These are phyloP conservation scores for Clostera curtula DNA, from an alignment of 2,888 invertebrate species.

Conservation along the genomic window DNA sequence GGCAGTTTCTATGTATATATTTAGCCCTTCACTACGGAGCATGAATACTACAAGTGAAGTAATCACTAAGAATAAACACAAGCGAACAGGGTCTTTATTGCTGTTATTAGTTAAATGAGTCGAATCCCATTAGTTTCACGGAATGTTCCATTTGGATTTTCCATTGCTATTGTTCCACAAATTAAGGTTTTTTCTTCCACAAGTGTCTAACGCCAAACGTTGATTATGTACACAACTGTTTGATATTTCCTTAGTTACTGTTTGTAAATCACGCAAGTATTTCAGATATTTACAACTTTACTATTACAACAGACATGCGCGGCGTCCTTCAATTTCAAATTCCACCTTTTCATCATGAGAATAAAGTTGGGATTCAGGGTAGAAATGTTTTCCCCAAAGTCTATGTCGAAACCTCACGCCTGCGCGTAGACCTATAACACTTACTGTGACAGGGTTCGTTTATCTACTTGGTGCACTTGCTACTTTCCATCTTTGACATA, in stretches of 20 bases:
- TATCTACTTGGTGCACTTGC: slow-evolving; percentile 28
- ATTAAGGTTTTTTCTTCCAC: slow-evolving; percentile 2
- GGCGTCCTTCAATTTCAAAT: slow-evolving; percentile 9
- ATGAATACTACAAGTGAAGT: no score
- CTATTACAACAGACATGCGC: slow-evolving; percentile 43
- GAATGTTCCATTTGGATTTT: slow-evolving; percentile 3
- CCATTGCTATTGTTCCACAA: slow-evolving; percentile 4
- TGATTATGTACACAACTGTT: slow-evolving; percentile 35
- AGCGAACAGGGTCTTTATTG: no score
- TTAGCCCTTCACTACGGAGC: no score
- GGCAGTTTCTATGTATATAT: no score
- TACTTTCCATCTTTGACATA: slow-evolving; percentile 39
- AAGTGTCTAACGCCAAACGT: slow-evolving; percentile 9
- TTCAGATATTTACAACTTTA: slow-evolving; percentile 44
- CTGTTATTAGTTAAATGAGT: not conserved
- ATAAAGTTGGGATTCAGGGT: slow-evolving; percentile 26
- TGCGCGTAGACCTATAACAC: slow-evolving; percentile 46
- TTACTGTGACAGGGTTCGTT: slow-evolving; percentile 38
- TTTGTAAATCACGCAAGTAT: slow-evolving; percentile 46
- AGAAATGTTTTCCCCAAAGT: slow-evolving; percentile 29
- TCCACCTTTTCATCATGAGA: slow-evolving; percentile 16
- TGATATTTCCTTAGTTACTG: slow-evolving; percentile 44
- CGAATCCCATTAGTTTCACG: not conserved
- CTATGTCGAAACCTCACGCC: slow-evolving; percentile 46
- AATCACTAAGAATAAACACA: no score